Percentiles rank a stretch among this genome's conserved stretches.
Conservation (phyloP, 2,113 vertebrate species). For the Mobula birostris region DNA sequence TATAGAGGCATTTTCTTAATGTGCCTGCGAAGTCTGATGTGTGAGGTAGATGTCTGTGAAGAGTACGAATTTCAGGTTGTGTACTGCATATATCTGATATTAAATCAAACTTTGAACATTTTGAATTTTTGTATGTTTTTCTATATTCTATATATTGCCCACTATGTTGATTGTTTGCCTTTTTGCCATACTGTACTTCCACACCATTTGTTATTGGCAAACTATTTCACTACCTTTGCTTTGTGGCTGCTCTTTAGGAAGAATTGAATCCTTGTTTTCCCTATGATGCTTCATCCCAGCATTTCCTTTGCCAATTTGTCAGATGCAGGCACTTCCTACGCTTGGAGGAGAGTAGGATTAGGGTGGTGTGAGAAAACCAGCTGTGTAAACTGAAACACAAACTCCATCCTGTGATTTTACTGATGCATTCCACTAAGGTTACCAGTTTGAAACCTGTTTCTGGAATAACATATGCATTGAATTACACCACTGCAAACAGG, state of each 20-base stretch:
- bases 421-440: neutral
- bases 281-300: neutral
- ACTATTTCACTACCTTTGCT: neutral
- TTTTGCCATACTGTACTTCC: neutral
- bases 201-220: neutral
- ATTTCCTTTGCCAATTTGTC: neutral
- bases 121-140: neutral
- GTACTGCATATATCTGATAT: too few species aligned
- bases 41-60: too few species aligned
- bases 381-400: neutral
- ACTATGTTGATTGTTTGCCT: neutral
- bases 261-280: neutral
- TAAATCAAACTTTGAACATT: too few species aligned
- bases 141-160: neutral
- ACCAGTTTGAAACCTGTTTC: too few species aligned
- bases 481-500: too few species aligned
- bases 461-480: too few species aligned
- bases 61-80: too few species aligned
- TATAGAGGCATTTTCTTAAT: neutral
- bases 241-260: neutral
- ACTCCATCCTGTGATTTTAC: neutral
- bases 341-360: neutral
- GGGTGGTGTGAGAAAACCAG: neutral
- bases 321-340: neutral
- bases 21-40: neutral